Base-by-base conservation (phyloP, 2,888 invertebrate genomes). In the Hylaea fasciaria region DNA sequence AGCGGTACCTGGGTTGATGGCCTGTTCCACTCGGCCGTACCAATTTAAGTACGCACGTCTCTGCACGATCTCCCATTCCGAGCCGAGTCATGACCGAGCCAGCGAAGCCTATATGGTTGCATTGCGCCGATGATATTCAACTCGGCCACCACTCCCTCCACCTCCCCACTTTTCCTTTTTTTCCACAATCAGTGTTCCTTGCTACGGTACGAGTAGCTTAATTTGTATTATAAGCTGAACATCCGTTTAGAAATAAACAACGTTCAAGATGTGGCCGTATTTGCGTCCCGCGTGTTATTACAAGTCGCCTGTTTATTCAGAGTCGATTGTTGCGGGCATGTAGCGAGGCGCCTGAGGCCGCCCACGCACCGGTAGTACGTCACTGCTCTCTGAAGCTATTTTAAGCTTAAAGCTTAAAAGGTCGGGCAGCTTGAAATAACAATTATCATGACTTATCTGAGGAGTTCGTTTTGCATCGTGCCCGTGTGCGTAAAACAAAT, bases 311-410 rank as follows among this genome's bases (percentile, higher is more conserved):
- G 41, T 55, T 55, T 48, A 53, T 54, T 32, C 35, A 35, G 72
- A 77, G 74, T 75, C 77, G 71, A 81, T 79, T 81, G 77, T 77
- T 77, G 66, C 71, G 68, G 49, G 66, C 58, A 61, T 71, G 67
- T 65, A 69, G 59, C 65, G 65, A 67, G 65, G 69, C 66, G 67
- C 65, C 64, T 62, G n/a, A 12, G 54, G 55, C 57, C 61, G 55
- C 62, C 65, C 64, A 67, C 68, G 57, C 50, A 47, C 32, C 22
- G 16, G 13, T 49, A 35, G 37, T 29, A 39, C 44, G 46, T 60
- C 58, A 46, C 43, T 55, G 43, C 37, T 58, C 50, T 53, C 39
- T 49, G 44, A 53, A 57, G 57, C 43, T 59, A 66, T 64, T 66
- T 63, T 55, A 40, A 43, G 14, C 22, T 40, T 14, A 4, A 46